Evolutionary conservation across 2,888 invertebrate genomes (phyloP).

Genomic region (Drosophila ustulata): DNA sequence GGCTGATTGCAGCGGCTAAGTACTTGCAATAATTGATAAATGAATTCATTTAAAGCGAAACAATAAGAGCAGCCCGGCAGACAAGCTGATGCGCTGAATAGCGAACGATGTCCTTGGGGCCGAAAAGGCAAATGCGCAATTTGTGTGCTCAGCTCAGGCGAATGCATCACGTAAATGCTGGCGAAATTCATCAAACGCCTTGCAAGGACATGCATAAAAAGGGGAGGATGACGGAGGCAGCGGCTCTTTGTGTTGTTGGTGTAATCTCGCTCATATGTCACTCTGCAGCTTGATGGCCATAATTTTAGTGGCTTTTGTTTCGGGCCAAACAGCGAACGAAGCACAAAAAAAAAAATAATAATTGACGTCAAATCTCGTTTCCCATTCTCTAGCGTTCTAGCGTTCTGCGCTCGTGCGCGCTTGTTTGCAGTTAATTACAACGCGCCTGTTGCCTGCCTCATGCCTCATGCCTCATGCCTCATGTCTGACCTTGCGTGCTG

Average conservation of each 20-base stretch:
- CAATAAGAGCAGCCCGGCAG: slow-evolving; percentile 17
- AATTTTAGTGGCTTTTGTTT: slow-evolving; percentile 55
- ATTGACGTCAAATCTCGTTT: slow-evolving; percentile 69
- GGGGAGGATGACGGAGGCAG: slow-evolving; percentile 2
- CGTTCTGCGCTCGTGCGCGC: slow-evolving; percentile 19
- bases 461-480: slow-evolving; percentile 28
- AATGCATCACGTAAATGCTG: slow-evolving; percentile 71
- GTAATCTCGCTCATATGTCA: slow-evolving; percentile 67
- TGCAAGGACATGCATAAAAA: background rate
- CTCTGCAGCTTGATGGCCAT: slow-evolving; percentile 52
- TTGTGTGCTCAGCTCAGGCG: slow-evolving; percentile 52
- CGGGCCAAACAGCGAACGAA: slow-evolving; percentile 19
- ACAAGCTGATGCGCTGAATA: slow-evolving; percentile 23
- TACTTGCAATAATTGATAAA: slow-evolving; percentile 59
- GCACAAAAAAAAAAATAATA: slow-evolving; percentile 32
- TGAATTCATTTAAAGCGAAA: slow-evolving; percentile 34
- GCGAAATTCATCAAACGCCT: slow-evolving; percentile 66
- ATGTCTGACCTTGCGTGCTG: slow-evolving; percentile 73
- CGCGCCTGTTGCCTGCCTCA: slow-evolving; percentile 31
- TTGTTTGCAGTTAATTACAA: slow-evolving; percentile 75
- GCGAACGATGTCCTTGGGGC: slow-evolving; percentile 19
- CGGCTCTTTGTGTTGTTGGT: slow-evolving; percentile 19
- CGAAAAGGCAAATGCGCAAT: slow-evolving; percentile 65
- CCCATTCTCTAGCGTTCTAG: background rate
- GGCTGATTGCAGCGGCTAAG: slow-evolving; percentile 19